These are phyloP conservation scores for Neolamprologus toae DNA, from an alignment of 2,113 vertebrate species.

Conservation along the genomic window DNA sequence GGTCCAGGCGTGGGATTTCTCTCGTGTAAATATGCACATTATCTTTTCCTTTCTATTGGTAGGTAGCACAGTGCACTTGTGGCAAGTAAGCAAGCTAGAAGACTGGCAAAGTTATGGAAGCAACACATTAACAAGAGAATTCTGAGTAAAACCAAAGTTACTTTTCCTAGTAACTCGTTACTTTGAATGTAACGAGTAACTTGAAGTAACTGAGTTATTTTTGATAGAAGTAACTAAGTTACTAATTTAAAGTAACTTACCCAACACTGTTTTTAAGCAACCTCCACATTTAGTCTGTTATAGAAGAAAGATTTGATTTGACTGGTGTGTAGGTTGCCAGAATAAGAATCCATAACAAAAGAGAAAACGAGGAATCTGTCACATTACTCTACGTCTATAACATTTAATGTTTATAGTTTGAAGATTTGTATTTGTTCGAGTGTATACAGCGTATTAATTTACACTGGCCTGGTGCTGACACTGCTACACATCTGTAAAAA, in stretches of 20 bases:
- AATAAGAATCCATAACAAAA: background rate
- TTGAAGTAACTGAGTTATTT: rapidly evolving
- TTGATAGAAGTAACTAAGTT: background rate
- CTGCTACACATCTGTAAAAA: background rate
- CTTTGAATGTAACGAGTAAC: background rate
- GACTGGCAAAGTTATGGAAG: rapidly evolving
- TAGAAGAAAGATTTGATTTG: background rate
- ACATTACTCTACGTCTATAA: background rate
- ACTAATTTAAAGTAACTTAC: background rate
- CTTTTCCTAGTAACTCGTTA: rapidly evolving
- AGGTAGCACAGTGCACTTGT: background rate
- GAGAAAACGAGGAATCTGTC: background rate
- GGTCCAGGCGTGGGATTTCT: background rate
- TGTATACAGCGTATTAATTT: background rate
- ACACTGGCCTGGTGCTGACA: background rate
- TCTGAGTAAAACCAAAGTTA: background rate
- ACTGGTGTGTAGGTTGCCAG: background rate
- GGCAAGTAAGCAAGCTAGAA: background rate
- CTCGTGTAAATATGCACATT: rapidly evolving
- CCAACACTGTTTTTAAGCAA: background rate
- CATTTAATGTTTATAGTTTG: background rate
- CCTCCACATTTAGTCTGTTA: background rate
- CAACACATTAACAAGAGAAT: background rate
- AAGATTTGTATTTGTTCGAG: background rate
- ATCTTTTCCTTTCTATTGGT: background rate